A percentile compares a stretch with the other conserved stretches of the same genome.
Conservation (phyloP, 35 echinoderm and acorn worm species). For the Anneissia japonica region DNA sequence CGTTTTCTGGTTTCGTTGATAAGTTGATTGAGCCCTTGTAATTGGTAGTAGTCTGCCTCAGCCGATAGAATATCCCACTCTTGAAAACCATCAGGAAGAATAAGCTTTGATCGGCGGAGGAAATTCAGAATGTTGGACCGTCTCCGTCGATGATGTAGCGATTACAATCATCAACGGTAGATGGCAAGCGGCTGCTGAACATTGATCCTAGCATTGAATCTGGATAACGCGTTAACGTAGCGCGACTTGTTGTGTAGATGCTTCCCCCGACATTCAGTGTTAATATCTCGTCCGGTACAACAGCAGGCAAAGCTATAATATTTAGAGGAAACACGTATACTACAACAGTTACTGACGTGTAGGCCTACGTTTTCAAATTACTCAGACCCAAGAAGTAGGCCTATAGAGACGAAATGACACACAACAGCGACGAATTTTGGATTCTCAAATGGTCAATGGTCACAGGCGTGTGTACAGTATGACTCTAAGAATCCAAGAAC, state of each 20-base stretch:
- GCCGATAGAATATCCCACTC: background rate
- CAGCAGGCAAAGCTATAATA: too few relatives aligned
- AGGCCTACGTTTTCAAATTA: too few relatives aligned
- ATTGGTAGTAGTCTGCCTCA: constrained; percentile 45
- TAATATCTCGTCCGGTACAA: too few relatives aligned
- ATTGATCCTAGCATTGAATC: constrained; percentile 29
- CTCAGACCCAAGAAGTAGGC: too few relatives aligned
- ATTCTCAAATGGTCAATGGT: too few relatives aligned
- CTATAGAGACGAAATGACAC: too few relatives aligned
- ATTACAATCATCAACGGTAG: background rate
- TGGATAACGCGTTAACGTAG: constrained; percentile 41
- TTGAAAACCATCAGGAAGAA: constrained; percentile 10
- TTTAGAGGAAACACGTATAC: too few relatives aligned
- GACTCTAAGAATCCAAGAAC: too few relatives aligned
- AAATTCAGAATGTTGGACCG: constrained; percentile 27
- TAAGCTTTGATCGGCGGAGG: constrained; percentile 11
- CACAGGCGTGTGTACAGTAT: too few relatives aligned
- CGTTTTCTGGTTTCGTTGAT: too few relatives aligned
- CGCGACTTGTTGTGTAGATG: constrained; percentile 18
- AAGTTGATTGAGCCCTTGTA: constrained; percentile 25
- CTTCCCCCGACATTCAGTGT: constrained; percentile 37
- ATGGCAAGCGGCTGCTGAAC: constrained; percentile 13
- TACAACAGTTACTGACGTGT: too few relatives aligned
- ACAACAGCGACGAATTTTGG: too few relatives aligned
- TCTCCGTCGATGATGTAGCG: constrained; percentile 32